A percentile compares a stretch with the other conserved stretches of the same genome.
phyloP scores from a whole-genome alignment of 53 echinoderm and acorn worm species.

The Actinopyga echinites region DNA sequence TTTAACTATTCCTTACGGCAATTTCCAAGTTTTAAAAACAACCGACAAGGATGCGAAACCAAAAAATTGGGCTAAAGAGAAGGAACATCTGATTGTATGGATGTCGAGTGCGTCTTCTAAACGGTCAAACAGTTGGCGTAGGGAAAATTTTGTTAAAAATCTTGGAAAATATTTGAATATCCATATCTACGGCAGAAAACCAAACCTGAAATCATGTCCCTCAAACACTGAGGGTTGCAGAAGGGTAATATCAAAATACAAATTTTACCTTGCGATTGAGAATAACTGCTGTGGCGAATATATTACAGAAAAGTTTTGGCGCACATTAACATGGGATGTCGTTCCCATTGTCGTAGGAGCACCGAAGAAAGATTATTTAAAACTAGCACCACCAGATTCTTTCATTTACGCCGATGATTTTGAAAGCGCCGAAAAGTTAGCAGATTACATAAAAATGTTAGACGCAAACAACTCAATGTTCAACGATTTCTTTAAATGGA shows the following conservation, averaged over 20 bases:
- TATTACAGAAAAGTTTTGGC: constrained; percentile 30
- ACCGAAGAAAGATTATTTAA: constrained; percentile 1
- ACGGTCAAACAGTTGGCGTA: neutral
- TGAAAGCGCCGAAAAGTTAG: neutral
- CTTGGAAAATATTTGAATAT: neutral
- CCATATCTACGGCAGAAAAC: neutral
- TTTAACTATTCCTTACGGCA: constrained; percentile 5
- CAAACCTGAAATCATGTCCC: neutral
- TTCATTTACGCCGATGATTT: constrained; percentile 27
- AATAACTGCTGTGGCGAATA: constrained; percentile 27
- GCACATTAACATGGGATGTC: constrained; percentile 3
- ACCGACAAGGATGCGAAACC: neutral
- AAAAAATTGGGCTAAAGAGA: constrained; percentile 5
- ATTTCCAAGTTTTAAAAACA: neutral
- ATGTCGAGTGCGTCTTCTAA: neutral
- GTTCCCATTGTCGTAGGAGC: constrained; percentile 25
- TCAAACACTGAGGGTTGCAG: neutral
- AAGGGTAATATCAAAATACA: neutral
- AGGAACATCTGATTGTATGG: constrained; percentile 9
- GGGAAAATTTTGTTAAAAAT: neutral
- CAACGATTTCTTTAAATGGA: constrained; percentile 1
- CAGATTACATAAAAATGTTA: constrained; percentile 4
- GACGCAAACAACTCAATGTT: neutral
- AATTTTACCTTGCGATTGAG: constrained; percentile 20
- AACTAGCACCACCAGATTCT: constrained; percentile 21